A percentile compares a stretch with the other conserved stretches of the same genome.
Conservation (phyloP, 2,113 vertebrate genomes). For the Lipotes vexillifer region DNA sequence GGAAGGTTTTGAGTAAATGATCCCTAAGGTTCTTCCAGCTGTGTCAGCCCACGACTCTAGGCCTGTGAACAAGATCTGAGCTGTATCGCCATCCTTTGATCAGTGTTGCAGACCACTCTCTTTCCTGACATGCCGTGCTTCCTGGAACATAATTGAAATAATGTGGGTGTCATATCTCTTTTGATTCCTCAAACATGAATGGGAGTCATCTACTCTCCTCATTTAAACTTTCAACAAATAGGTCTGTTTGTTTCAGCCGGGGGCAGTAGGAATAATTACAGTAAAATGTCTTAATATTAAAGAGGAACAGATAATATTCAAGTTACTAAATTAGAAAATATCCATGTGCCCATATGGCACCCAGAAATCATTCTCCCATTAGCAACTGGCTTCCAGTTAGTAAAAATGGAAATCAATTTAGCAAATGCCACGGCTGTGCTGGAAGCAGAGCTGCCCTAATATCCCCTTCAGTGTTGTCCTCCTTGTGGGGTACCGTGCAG, state of each 20-base stretch:
- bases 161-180: conserved; percentile 45
- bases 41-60: neutral
- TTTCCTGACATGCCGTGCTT: conserved; percentile 27
- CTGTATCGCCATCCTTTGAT: neutral
- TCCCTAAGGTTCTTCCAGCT: neutral
- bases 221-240: conserved; percentile 73
- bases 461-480: neutral
- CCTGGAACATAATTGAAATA: conserved; percentile 48
- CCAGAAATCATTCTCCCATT: conserved; percentile 72
- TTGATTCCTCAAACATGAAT: conserved; percentile 50
- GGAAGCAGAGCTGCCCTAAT: conserved; percentile 40
- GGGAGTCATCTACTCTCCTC: conserved; percentile 55
- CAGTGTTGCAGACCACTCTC: neutral
- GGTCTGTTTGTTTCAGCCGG: conserved; percentile 71
- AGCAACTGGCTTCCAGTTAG: conserved; percentile 58
- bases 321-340: conserved; percentile 73
- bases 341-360: conserved; percentile 69
- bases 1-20: neutral
- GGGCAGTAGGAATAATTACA: conserved; percentile 71
- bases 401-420: conserved; percentile 73
- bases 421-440: conserved; percentile 42
- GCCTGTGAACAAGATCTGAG: neutral
- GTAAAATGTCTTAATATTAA: conserved; percentile 63
- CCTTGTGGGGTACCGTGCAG: conserved; percentile 6
- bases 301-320: conserved; percentile 66